A percentile compares a stretch with the other conserved stretches of the same genome.
Conservation (phyloP, 2,888 invertebrate species). For the Taenaris catops region DNA sequence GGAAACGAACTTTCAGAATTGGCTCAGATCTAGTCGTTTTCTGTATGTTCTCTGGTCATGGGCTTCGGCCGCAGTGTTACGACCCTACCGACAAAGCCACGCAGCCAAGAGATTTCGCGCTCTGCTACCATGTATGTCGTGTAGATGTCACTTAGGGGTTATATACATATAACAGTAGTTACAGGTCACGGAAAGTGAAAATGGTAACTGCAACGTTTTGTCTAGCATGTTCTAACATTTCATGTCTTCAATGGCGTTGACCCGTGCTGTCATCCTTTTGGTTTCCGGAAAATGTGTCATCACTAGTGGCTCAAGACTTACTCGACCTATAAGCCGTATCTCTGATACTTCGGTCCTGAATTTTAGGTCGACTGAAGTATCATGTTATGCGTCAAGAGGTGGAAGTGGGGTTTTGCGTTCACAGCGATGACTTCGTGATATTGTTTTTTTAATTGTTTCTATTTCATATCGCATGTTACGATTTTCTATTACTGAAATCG, state of each 20-base stretch:
- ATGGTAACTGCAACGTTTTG: constrained; percentile 1
- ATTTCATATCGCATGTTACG: too few relatives aligned
- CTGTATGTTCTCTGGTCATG: too few relatives aligned
- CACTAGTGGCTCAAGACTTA: constrained; percentile 14
- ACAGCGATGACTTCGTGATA: background rate
- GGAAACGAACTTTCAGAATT: too few relatives aligned
- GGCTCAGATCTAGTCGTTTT: too few relatives aligned
- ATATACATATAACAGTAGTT: too few relatives aligned
- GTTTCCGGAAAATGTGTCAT: constrained; percentile 20
- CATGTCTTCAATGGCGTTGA: background rate
- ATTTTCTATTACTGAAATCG: too few relatives aligned
- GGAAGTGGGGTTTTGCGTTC: background rate
- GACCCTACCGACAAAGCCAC: too few relatives aligned
- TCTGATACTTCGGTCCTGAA: constrained; percentile 13
- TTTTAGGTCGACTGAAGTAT: constrained; percentile 13
- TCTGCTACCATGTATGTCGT: too few relatives aligned
- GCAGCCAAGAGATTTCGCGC: too few relatives aligned
- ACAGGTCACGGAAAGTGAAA: too few relatives aligned
- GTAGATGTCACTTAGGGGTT: too few relatives aligned
- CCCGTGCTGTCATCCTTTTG: constrained; percentile 23
- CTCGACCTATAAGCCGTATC: constrained; percentile 19
- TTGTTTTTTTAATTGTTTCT: background rate
- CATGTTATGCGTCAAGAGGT: background rate
- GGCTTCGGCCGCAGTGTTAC: too few relatives aligned
- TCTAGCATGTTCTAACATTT: background rate